Conservation (phyloP, 2,113 vertebrate genomes). For the Panthera leo region DNA sequence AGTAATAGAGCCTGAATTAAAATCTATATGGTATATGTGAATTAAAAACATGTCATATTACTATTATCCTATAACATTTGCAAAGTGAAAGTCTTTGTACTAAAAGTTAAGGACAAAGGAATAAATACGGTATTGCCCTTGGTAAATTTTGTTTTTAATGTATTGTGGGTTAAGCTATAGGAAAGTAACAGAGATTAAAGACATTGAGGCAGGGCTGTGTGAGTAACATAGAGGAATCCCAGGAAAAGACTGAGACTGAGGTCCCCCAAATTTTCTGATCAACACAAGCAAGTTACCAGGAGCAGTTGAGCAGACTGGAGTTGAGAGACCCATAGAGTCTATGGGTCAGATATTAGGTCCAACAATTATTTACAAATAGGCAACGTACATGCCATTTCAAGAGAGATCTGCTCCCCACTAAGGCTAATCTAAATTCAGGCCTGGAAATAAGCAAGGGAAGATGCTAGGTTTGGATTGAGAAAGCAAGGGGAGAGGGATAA, state of each 20-base stretch:
- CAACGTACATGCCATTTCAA: neutral
- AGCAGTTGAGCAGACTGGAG: neutral
- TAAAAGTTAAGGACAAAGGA: neutral
- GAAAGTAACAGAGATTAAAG: neutral
- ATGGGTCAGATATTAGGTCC: neutral
- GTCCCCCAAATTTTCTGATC: neutral
- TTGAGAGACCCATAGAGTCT: neutral
- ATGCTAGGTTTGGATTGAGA: neutral
- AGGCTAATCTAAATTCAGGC: neutral
- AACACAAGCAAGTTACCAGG: neutral
- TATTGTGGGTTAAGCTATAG: neutral
- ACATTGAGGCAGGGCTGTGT: neutral
- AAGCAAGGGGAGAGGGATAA: neutral
- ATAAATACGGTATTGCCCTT: neutral
- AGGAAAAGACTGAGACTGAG: neutral
- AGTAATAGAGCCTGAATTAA: neutral
- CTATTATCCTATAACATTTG: neutral
- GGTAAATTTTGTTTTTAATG: neutral
- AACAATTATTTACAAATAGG: neutral
- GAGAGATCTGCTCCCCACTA: neutral
- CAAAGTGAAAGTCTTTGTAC: neutral
- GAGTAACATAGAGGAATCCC: neutral
- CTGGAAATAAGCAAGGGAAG: neutral
- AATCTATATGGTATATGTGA: neutral
- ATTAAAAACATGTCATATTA: neutral